These are phyloP conservation scores for Scortum barcoo DNA, from an alignment of 2,113 vertebrate species.

Conservation along the genomic window DNA sequence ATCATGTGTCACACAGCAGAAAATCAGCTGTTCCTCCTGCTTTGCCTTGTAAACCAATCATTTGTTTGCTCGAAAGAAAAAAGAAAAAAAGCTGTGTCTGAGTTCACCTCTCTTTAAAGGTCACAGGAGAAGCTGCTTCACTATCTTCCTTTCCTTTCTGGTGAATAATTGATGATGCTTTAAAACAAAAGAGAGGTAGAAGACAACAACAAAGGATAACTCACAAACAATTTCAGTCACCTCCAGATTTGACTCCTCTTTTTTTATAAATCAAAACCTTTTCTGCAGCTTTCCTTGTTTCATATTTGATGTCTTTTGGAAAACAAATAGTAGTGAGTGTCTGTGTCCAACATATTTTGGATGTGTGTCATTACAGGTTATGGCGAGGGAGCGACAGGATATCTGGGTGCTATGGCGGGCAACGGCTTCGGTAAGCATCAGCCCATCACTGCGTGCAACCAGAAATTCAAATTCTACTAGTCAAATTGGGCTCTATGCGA, in stretches of 20 bases:
- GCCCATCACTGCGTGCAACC: background rate
- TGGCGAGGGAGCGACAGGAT: conserved; percentile 56
- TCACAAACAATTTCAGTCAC: background rate
- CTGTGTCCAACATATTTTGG: background rate
- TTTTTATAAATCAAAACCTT: background rate
- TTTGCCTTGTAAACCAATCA: conserved; percentile 58
- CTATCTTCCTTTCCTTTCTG: background rate
- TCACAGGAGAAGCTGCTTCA: background rate
- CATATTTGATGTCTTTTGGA: background rate
- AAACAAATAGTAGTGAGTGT: background rate
- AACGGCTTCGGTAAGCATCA: conserved; percentile 67
- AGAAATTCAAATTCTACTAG: background rate
- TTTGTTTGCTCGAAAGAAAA: conserved; percentile 15
- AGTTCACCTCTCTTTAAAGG: conserved; percentile 4
- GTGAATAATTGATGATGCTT: conserved; percentile 11
- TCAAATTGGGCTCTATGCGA: background rate
- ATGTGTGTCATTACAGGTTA: conserved; percentile 60
- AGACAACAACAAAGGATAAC: background rate
- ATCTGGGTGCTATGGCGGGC: conserved; percentile 54
- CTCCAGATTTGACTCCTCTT: background rate
- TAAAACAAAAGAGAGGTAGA: background rate
- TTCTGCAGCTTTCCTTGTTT: background rate
- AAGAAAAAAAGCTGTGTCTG: background rate
- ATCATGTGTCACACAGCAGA: background rate
- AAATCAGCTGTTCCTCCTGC: conserved; percentile 15